phyloP scores from a whole-genome alignment of 1,140 invertebrate species.

The Calliopsis andreniformis region DNA sequence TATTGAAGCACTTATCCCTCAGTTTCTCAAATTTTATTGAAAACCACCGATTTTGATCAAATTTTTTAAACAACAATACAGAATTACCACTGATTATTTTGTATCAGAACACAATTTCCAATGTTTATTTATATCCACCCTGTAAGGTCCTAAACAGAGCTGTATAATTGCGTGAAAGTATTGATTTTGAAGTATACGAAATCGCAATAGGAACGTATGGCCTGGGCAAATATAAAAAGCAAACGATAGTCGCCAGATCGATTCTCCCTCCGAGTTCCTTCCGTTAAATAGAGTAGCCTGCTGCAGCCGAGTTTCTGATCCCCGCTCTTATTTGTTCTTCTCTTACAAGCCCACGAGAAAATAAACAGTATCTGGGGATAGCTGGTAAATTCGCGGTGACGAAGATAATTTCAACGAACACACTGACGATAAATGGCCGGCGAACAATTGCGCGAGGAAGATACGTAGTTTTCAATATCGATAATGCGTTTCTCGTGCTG shows the following conservation, averaged over 20 bases:
- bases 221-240: slow-evolving; percentile 24
- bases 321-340: slow-evolving; percentile 27
- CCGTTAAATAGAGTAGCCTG: background rate
- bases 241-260: slow-evolving; percentile 19
- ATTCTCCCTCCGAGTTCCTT: slow-evolving; percentile 1
- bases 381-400: slow-evolving; percentile 21
- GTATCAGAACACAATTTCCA: too few relatives aligned
- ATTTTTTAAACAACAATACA: too few relatives aligned
- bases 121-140: too few relatives aligned
- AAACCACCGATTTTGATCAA: too few relatives aligned
- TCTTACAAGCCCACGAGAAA: slow-evolving; percentile 19
- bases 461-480: slow-evolving; percentile 47
- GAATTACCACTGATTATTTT: too few relatives aligned
- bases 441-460: too few relatives aligned
- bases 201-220: background rate
- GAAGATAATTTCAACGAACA: slow-evolving; percentile 23
- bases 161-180: background rate
- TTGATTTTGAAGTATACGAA: background rate
- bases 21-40: too few relatives aligned
- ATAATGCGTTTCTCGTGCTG: slow-evolving; percentile 49
- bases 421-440: background rate
- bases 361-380: slow-evolving; percentile 20
- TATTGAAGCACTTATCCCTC: too few relatives aligned
- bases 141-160: too few relatives aligned
- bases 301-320: background rate